phyloP scores from a whole-genome alignment of 2,797 vertebrate genomes.

The Vultur gryphus region DNA sequence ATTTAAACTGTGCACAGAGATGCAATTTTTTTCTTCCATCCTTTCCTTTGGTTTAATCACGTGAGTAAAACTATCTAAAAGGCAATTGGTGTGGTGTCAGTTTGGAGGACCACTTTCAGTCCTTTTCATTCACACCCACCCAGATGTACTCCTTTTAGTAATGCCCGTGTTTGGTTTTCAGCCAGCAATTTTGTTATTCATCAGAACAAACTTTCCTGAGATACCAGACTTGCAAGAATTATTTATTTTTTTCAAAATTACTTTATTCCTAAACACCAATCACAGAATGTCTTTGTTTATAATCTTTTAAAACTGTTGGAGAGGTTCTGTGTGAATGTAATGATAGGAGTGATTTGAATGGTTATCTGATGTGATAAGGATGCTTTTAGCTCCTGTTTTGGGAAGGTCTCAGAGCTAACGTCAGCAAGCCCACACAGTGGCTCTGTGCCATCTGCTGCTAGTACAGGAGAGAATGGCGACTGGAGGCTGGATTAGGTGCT shows the following conservation, averaged over 20 bases:
- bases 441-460: conserved; percentile 49
- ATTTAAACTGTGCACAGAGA: not conserved
- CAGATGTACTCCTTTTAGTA: not conserved
- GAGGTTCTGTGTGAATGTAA: not conserved
- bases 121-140: not conserved
- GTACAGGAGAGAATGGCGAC: not conserved
- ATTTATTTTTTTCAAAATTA: not conserved
- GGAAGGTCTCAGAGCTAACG: not conserved
- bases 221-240: not conserved
- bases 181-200: not conserved
- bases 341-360: not conserved
- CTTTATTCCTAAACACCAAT: not conserved
- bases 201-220: not conserved
- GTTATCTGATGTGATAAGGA: not conserved
- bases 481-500: not conserved
- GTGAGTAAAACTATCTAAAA: not conserved
- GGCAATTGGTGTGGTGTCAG: not conserved
- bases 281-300: not conserved
- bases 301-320: not conserved
- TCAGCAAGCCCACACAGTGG: conserved; percentile 34
- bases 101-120: not conserved
- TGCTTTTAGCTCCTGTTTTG: conserved; percentile 4
- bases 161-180: not conserved
- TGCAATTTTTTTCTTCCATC: not conserved
- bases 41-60: not conserved